These are phyloP conservation scores for Mizuhopecten yessoensis DNA, from an alignment of 1,140 invertebrate genomes.

Conservation along the genomic window DNA sequence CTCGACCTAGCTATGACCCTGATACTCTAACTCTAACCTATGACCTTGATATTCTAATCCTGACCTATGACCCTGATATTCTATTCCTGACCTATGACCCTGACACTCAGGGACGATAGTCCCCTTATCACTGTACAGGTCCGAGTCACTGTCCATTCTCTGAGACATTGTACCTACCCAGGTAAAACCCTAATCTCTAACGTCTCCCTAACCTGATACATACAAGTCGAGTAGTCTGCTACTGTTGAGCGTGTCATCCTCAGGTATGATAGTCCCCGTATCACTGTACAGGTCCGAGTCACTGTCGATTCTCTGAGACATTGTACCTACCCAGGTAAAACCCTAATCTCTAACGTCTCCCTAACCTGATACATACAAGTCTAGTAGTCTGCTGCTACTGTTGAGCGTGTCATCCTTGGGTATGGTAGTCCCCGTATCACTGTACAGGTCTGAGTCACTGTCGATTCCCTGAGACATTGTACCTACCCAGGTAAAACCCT, in stretches of 20 bases:
- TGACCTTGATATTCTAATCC: too few species aligned
- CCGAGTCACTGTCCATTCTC: constrained; percentile 56
- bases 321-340: too few species aligned
- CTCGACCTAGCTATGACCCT: too few species aligned
- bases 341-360: not conserved
- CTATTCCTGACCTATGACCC: too few species aligned
- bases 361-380: not conserved
- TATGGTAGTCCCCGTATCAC: constrained; percentile 59
- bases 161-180: too few species aligned
- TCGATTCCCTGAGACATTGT: too few species aligned
- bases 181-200: not conserved
- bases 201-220: not conserved
- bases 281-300: constrained; percentile 63
- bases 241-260: constrained; percentile 45
- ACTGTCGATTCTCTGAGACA: constrained; percentile 48
- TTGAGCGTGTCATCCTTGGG: constrained; percentile 49
- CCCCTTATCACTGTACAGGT: constrained; percentile 60
- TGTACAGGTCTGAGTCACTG: constrained; percentile 61
- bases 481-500: too few species aligned
- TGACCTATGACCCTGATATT: too few species aligned
- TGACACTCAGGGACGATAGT: constrained; percentile 59
- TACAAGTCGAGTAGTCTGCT: not conserved
- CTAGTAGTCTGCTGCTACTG: not conserved
- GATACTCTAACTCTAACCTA: too few species aligned
- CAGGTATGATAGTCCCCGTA: constrained; percentile 56